Conservation (phyloP, 1,140 invertebrate genomes). For the Trinorchestia longiramus region DNA sequence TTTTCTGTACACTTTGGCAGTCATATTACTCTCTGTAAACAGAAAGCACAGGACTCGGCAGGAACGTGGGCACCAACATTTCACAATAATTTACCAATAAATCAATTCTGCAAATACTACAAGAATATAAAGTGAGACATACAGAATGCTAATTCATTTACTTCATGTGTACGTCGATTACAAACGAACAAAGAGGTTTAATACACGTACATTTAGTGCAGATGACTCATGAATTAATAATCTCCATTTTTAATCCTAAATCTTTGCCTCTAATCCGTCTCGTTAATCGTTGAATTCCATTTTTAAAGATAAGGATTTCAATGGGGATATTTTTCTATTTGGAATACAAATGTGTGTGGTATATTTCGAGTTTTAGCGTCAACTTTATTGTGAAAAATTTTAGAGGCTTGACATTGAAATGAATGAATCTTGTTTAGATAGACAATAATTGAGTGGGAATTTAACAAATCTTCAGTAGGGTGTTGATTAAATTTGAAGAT, state of each 20-base stretch:
- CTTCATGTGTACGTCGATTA: not conserved
- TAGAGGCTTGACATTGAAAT: not conserved
- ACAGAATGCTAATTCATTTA: not conserved
- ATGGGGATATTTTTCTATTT: not conserved
- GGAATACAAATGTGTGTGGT: not conserved
- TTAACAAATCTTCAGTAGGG: not conserved
- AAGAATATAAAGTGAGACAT: not conserved
- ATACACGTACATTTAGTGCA: not conserved
- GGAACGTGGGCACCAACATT: not conserved
- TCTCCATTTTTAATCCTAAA: not conserved
- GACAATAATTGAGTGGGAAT: not conserved
- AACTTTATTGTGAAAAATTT: not conserved
- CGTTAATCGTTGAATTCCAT: not conserved
- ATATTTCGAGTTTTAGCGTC: not conserved
- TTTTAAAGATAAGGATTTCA: not conserved
- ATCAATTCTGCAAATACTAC: not conserved
- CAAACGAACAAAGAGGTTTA: not conserved
- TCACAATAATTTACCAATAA: not conserved
- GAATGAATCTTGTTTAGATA: not conserved
- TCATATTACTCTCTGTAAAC: not conserved
- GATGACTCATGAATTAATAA: not conserved
- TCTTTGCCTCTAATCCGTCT: not conserved
- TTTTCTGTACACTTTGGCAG: constrained; percentile 41
- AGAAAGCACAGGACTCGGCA: not conserved
- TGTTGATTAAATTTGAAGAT: not conserved